These are phyloP conservation scores for Dolichomitus sp. DNA, from an alignment of 2,888 invertebrate genomes.

Conservation along the genomic window DNA sequence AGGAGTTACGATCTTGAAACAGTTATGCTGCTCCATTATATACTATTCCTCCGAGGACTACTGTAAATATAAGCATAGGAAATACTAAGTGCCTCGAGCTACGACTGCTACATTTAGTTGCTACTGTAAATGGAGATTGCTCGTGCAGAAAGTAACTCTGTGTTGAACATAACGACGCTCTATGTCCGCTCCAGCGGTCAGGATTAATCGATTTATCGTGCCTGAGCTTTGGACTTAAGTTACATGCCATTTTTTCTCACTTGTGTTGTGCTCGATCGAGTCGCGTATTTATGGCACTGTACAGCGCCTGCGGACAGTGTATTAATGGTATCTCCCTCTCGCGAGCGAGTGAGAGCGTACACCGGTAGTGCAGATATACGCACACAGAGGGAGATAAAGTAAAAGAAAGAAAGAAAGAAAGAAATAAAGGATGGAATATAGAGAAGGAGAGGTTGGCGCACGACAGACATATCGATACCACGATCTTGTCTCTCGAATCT, in stretches of 20 bases:
- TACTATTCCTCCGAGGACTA: conserved; percentile 31
- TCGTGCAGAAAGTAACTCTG: conserved; percentile 47
- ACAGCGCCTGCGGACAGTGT: conserved; percentile 57
- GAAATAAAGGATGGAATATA: not conserved
- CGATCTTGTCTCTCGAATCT: conserved; percentile 68
- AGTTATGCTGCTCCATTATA: conserved; percentile 37
- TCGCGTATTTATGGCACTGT: conserved; percentile 63
- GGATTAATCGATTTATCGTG: conserved; percentile 66
- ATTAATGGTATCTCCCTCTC: conserved; percentile 56
- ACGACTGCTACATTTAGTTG: conserved; percentile 50
- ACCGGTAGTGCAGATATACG: conserved; percentile 28
- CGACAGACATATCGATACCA: conserved; percentile 67
- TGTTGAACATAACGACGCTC: conserved; percentile 37
- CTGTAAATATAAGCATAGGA: conserved; percentile 5
- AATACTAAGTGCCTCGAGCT: conserved; percentile 30
- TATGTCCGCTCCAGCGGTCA: conserved; percentile 25
- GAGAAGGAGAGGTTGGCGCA: conserved; percentile 38
- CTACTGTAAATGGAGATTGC: conserved; percentile 61
- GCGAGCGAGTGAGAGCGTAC: conserved; percentile 25
- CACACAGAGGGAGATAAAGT: conserved; percentile 27
- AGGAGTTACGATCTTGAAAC: conserved; percentile 60
- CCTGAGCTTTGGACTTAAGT: conserved; percentile 57
- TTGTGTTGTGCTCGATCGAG: conserved; percentile 57
- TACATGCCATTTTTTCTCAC: conserved; percentile 62
- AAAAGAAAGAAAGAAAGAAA: conserved; percentile 38